Base-by-base conservation (phyloP, 2,797 vertebrate genomes). In the Chaetophractus vellerosus region DNA sequence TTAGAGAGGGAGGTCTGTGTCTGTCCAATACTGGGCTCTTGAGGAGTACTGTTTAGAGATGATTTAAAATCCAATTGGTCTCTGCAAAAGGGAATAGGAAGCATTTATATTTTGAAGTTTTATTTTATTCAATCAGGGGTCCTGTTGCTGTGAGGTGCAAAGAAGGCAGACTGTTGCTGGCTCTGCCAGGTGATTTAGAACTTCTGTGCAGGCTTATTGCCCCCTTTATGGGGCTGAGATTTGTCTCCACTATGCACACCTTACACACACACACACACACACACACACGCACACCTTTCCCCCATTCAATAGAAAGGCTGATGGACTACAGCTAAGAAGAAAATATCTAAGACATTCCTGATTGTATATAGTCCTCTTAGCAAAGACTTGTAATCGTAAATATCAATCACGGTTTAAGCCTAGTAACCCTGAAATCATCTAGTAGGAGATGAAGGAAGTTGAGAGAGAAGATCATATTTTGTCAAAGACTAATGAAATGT, bases 401-500 rank as follows among this genome's bases (percentile, higher is more conserved):
- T 80, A 55, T 79, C 33, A 74, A 33, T 69, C 52, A 72, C 19
- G 61, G 14, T 80, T 57, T 94, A 83, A 95, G 59, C 74, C 61
- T 94, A 31, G 41, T 52, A 91, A 75, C 55, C 38, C 74, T 88
- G 15, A n/a, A 79, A 2, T 76, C 80, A 59, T n/a, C 15, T 31
- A 87, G 48, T 38, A 33, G 21, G 28, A 85, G 7, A 69, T 38
- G 10, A 79, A 92, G 36, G 45, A 81, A 71, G 74, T 33, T 59
- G 12, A 48, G 24, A 19, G 8, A 90, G n/a, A 87, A 93, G 91
- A 52, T 90, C 26, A 45, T 15, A 68, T 80, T 92, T 79, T 86
- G 69, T 88, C 92, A 61, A 90, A 93, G 33, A 83, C 78, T 88
- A 89, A 69, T 50, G 50, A 92, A 85, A 26, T 52, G 10, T 85